A percentile compares a stretch with the other conserved stretches of the same genome.
phyloP scores from a whole-genome alignment of 1,140 invertebrate species.

The Dufourea novaeangliae region DNA sequence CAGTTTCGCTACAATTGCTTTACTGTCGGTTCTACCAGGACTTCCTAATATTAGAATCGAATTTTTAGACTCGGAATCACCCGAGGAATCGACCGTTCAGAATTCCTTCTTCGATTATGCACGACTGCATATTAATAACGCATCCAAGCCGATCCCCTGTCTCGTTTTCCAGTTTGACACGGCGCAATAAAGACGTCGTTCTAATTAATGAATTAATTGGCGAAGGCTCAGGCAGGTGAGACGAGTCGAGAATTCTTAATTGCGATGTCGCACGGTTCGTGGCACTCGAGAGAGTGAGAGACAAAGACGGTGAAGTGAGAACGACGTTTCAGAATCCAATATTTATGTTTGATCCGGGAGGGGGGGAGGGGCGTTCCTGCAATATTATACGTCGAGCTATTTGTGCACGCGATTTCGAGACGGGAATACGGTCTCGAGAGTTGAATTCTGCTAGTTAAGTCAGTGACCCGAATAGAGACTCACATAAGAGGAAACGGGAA shows the following conservation, averaged over 20 bases:
- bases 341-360: slow-evolving; percentile 20
- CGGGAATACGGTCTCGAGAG: slow-evolving; percentile 42
- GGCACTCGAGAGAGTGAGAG: not conserved
- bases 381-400: slow-evolving; percentile 46
- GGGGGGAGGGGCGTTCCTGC: slow-evolving; percentile 13
- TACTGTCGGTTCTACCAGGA: too few relatives aligned
- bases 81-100: too few relatives aligned
- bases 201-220: not conserved
- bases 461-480: slow-evolving; percentile 60
- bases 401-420: slow-evolving; percentile 50
- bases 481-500: slow-evolving; percentile 56
- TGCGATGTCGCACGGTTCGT: not conserved
- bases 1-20: too few relatives aligned
- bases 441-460: slow-evolving; percentile 56
- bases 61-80: too few relatives aligned
- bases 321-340: slow-evolving; percentile 23
- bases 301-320: too few relatives aligned
- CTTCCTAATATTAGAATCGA: too few relatives aligned
- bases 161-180: not conserved
- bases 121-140: too few relatives aligned
- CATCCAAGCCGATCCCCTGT: too few relatives aligned
- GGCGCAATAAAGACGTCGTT: not conserved
- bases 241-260: slow-evolving; percentile 13
- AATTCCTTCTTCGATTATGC: too few relatives aligned
- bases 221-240: not conserved